Conservation (phyloP, 2,113 vertebrate genomes). For the Poeciliopsis prolifica region DNA sequence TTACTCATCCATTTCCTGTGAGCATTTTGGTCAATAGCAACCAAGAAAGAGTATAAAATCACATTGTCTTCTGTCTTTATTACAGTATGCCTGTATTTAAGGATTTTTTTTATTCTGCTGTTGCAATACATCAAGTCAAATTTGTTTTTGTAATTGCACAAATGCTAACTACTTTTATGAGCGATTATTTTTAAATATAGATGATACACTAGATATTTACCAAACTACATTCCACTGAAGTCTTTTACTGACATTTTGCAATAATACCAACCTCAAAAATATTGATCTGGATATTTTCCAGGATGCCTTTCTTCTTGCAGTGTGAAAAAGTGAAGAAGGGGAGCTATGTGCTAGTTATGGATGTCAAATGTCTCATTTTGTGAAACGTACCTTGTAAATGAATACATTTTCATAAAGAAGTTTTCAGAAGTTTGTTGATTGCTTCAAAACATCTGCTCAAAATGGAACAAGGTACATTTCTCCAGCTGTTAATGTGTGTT, state of each 20-base stretch:
- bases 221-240: background rate
- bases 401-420: background rate
- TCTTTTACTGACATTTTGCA: background rate
- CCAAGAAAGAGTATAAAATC: constrained; percentile 77
- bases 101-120: background rate
- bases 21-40: constrained; percentile 86
- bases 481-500: background rate
- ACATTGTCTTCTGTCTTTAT: constrained; percentile 78
- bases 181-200: too few species aligned
- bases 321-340: too few species aligned
- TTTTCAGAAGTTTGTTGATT: background rate
- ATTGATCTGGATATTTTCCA: too few species aligned
- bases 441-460: too few species aligned
- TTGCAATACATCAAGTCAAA: background rate
- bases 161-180: background rate
- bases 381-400: too few species aligned
- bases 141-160: background rate
- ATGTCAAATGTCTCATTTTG: too few species aligned
- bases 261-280: too few species aligned
- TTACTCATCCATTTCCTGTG: constrained; percentile 60
- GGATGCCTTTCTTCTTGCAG: too few species aligned
- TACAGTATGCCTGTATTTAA: constrained; percentile 8
- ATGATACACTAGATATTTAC: too few species aligned
- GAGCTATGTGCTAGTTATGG: background rate
- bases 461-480: background rate